Percentiles rank a stretch among this genome's conserved stretches.
Evolutionary conservation across 2,797 vertebrate genomes (phyloP).

Genomic region (Spheniscus humboldti): DNA sequence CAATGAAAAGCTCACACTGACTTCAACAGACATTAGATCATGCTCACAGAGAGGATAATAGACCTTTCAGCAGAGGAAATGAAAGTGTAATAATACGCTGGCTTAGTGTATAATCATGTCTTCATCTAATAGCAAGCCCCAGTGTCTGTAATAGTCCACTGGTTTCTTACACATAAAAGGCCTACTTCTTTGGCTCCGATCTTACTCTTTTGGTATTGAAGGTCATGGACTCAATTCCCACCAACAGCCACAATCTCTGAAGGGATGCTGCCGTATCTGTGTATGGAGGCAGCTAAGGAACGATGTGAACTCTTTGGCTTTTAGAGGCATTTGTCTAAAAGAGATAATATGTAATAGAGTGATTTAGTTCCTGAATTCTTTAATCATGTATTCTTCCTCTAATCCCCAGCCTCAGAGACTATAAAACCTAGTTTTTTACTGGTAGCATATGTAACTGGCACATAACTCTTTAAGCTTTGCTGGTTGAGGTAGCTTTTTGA

Average conservation of each 20-base stretch:
- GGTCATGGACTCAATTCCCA: neutral
- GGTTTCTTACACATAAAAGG: neutral
- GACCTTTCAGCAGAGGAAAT: constrained; percentile 51
- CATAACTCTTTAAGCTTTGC: neutral
- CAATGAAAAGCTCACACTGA: constrained; percentile 23
- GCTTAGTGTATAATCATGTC: constrained; percentile 41
- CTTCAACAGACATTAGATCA: constrained; percentile 39
- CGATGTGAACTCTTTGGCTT: neutral
- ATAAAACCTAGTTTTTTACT: neutral
- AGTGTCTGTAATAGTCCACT: neutral
- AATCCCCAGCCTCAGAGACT: neutral
- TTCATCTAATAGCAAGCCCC: neutral
- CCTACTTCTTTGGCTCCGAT: neutral
- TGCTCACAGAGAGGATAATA: constrained; percentile 34
- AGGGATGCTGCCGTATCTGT: neutral
- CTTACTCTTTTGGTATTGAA: neutral
- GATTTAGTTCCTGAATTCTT: neutral
- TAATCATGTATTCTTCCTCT: neutral
- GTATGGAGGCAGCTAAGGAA: neutral
- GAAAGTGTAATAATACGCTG: constrained; percentile 29
- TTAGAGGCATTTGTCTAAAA: neutral
- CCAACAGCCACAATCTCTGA: neutral
- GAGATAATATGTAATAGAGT: neutral
- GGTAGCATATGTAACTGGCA: neutral
- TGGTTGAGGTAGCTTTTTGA: neutral